phyloP scores from a whole-genome alignment of 2,888 invertebrate species.

The Clunio marinus region DNA sequence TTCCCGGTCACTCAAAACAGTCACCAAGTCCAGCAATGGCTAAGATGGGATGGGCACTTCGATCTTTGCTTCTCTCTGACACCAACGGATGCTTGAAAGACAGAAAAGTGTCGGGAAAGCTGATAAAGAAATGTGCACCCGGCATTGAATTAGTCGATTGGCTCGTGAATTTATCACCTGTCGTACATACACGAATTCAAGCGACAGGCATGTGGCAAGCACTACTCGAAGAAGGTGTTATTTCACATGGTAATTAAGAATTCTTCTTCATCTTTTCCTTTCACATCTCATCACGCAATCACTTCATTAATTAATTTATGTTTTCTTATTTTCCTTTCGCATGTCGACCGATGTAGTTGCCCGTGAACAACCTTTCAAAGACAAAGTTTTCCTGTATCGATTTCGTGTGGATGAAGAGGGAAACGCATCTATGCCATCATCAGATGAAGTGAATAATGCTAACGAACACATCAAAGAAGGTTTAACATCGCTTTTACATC shows the following conservation, averaged over 20 bases:
- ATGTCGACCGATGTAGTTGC: slow-evolving; percentile 55
- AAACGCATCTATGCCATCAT: slow-evolving; percentile 53
- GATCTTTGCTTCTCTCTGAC: slow-evolving; percentile 63
- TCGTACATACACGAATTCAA: slow-evolving; percentile 62
- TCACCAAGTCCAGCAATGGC: slow-evolving; percentile 62
- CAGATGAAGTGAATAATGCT: slow-evolving; percentile 60
- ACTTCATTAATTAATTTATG: slow-evolving; percentile 9
- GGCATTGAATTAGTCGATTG: slow-evolving; percentile 79
- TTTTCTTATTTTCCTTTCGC: slow-evolving; percentile 34
- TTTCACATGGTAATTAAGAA: slow-evolving; percentile 60
- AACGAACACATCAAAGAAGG: slow-evolving; percentile 67
- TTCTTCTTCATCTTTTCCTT: slow-evolving; percentile 10
- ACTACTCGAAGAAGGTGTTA: slow-evolving; percentile 71
- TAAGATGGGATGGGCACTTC: slow-evolving; percentile 65
- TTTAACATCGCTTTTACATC: slow-evolving; percentile 61
- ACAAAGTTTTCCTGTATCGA: slow-evolving; percentile 76
- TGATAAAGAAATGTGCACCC: slow-evolving; percentile 66
- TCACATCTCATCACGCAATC: background rate
- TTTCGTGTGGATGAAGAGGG: slow-evolving; percentile 71
- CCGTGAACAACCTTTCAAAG: slow-evolving; percentile 74
- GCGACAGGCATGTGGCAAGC: slow-evolving; percentile 82
- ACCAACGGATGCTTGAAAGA: slow-evolving; percentile 61
- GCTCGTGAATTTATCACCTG: slow-evolving; percentile 62
- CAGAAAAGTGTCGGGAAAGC: slow-evolving; percentile 60
- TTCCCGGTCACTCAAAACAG: slow-evolving; percentile 44